Evolutionary conservation across 2,888 invertebrate genomes (phyloP), one percentile per base, ranked within the genome.

Genomic region (Gymnocheta viridis): DNA sequence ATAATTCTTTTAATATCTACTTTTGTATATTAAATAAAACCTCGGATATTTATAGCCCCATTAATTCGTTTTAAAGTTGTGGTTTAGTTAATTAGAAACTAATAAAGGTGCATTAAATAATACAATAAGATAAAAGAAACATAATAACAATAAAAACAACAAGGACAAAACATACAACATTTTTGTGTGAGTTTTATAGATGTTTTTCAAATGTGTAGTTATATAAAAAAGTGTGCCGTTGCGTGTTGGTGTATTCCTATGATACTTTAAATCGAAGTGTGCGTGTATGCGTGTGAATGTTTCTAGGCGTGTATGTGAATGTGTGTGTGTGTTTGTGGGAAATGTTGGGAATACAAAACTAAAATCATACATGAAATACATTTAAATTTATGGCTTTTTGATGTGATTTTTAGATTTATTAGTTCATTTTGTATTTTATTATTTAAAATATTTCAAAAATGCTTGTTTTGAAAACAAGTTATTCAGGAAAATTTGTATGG

Each of bases 391-490:
- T 78, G 73, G 38, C 38, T 38, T 69, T 82, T 82, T 82, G 56
- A 82, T 79, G 35, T 69, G 62, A 82, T 49, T 73, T 69, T 58
- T 32, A 69, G 69, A 82, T 82, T 82, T 82, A 82, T 82, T 56
- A 69, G 47, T 47, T 64, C 47, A 38, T 76, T 76, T 82, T 32
- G 22, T 35, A 58, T 44, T 44, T 58, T 56, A 7, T 62, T 12
- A 29, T 60, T 27, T 76, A 0, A 54, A 29, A 47, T 35, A 35
- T 7, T 58, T 22, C 32, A 3, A 41, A 27, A 44, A 54, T 22
- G 41, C 10, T 47, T 10, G 35, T 22, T 67, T 67, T 77, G 22
- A 24, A 58, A 58, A 32, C 41, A 19, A n/a, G 12, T 19, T 19
- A 35, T 19, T 44, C 10, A 17, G 5, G 35, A 1, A 19, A 19